phyloP scores from a whole-genome alignment of 1,140 invertebrate species.

The Venustaconcha ellipsiformis region DNA sequence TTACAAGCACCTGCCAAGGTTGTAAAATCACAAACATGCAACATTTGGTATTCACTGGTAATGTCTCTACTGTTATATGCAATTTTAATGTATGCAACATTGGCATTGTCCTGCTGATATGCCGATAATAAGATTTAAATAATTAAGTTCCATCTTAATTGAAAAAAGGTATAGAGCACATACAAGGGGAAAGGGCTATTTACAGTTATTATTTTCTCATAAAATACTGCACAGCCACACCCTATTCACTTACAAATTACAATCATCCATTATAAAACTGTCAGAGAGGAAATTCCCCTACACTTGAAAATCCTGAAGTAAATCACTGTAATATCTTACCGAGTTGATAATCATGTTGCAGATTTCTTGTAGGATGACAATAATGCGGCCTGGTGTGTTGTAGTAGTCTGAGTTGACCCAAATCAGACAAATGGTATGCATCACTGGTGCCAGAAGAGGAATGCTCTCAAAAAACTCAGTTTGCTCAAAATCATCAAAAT shows the following conservation, averaged over 20 bases:
- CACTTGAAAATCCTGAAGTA: too few species aligned
- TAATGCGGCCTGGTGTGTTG: constrained; percentile 86
- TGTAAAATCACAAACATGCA: too few species aligned
- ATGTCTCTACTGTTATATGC: too few species aligned
- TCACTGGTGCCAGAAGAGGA: constrained; percentile 69
- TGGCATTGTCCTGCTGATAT: too few species aligned
- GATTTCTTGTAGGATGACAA: constrained; percentile 88
- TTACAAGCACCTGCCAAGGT: too few species aligned
- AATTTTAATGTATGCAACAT: too few species aligned
- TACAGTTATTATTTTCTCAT: not conserved
- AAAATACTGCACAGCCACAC: not conserved
- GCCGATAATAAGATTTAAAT: too few species aligned
- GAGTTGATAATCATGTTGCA: constrained; percentile 87
- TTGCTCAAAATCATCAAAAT: constrained; percentile 84
- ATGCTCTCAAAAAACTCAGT: constrained; percentile 64
- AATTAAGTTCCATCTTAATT: not conserved
- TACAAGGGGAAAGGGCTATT: not conserved
- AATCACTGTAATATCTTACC: constrained; percentile 33
- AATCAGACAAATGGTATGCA: constrained; percentile 87
- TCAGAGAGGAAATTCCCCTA: not conserved
- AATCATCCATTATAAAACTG: not conserved
- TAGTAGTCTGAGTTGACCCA: constrained; percentile 92
- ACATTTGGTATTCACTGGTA: too few species aligned
- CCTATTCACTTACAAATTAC: not conserved
- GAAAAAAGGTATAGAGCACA: not conserved